Evolutionary conservation across 2,113 vertebrate genomes (phyloP).

Genomic region (Kobus ellipsiprymnus): DNA sequence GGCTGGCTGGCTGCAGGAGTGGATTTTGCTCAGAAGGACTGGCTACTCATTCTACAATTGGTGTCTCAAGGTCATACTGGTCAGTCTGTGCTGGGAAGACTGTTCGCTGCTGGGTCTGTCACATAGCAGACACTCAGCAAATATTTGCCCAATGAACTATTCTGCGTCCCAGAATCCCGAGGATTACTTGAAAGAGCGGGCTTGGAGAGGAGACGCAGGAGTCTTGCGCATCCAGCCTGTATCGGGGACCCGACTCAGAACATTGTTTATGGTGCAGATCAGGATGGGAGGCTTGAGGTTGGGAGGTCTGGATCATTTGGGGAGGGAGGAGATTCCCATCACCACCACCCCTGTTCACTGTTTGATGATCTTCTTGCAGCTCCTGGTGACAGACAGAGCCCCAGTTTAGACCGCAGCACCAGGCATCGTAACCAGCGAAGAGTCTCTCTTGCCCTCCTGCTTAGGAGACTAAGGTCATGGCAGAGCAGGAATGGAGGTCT

Average conservation of each 20-base stretch:
- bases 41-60: constrained; percentile 32
- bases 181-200: not conserved
- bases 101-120: constrained; percentile 1
- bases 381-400: not conserved
- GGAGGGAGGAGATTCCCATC: too few species aligned
- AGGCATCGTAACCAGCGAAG: not conserved
- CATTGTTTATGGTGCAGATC: accelerated
- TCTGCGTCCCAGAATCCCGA: not conserved
- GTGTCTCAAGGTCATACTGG: not conserved
- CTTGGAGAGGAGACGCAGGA: not conserved
- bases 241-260: not conserved
- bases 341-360: not conserved
- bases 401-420: not conserved
- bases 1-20: not conserved
- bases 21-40: not conserved
- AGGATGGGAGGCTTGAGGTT: not conserved
- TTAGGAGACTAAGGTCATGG: not conserved
- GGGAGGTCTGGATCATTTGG: not conserved
- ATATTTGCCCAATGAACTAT: not conserved
- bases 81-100: not conserved
- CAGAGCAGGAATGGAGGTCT: not conserved
- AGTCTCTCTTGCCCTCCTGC: not conserved
- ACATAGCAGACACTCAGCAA: constrained; percentile 36
- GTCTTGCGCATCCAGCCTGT: not conserved
- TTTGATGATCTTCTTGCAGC: not conserved